Base-by-base conservation (phyloP, 2,113 vertebrate species). In the Naja naja region DNA sequence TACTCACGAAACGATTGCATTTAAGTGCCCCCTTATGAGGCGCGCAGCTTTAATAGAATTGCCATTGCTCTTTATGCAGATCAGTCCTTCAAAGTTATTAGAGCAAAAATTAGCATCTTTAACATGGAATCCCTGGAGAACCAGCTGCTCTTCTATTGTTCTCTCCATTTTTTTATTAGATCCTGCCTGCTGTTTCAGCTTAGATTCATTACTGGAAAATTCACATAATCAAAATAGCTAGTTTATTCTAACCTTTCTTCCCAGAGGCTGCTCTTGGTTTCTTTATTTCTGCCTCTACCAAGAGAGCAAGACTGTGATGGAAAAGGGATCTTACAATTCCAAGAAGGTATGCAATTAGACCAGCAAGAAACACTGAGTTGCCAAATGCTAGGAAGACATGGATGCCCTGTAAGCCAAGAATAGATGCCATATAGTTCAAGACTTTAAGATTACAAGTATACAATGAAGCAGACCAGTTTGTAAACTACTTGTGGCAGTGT, bases 41-140 rank as follows among this genome's bases (percentile, higher is more conserved):
- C 43, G 49, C 9, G 9, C 74, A 74, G 49, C 4, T 47, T 74
- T 87, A 91, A 53, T 25, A 14, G 27, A 74, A 92, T 92, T 92
- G 69, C 74, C 56, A 69, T 60, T 92, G 27, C 60, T 74, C 34
- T 81, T 92, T 92, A 81, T 92, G 89, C 52, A 91, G 45, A 92
- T 88, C 85, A 88, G 39, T 69, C 60, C 91, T 92, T 81, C 93
- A 45, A 49, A 45, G 85, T 85, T 88, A 64, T 90, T 69, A 88
- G 43, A 94, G 53, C 60, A 90, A 85, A 64, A 60, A 58, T 94
- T 94, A 90, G 85, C 85, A 91, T 90, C 14, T 88, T 92, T 90
- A 92, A 92, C 23, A 34, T 64, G 56, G 45, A 55, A 53, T 88
- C 91, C 25, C 91, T 56, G 10, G 89, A 90, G 88, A 85, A 69